Evolutionary conservation across 2,113 vertebrate species (phyloP), one percentile per base, ranked within the genome.

Genomic region (Trinectes maculatus): DNA sequence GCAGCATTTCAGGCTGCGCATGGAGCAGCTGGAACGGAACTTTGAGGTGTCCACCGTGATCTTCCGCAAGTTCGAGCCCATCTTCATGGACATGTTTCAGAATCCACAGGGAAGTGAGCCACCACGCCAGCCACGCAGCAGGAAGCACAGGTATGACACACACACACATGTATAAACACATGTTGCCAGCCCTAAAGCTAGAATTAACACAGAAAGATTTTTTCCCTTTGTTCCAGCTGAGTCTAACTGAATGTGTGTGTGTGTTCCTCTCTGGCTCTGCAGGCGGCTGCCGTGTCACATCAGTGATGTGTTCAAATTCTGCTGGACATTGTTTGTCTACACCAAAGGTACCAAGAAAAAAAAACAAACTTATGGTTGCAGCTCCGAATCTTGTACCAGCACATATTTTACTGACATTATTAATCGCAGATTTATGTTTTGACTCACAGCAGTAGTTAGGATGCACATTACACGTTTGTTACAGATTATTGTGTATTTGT

Each of bases 311-410:
- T 98, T 99, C 91, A 98, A 95, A 84, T 99, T 99, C 90, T 98
- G 96, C 87, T 99, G 98, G 98, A 99, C 97, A 1, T 92, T 99
- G 22, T 99, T 99, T 80, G 96, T 99, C 74, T 96, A 98, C 77
- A 96, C 97, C 0, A 99, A 99, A 91, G 98, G 98, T 99, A 93
- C 83, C 10, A 3, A 31, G 12, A 43, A 1, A 40, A 16, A 31
- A 34, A 52, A 3, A 1, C 25, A 46, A 24, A 18, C 6, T 19
- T 3, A 3, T 19, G n/a, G n/a, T n/a, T n/a, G n/a, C n/a, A n/a
- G n/a, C n/a, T n/a, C n/a, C n/a, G n/a, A n/a, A n/a, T n/a, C n/a
- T n/a, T n/a, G n/a, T n/a, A n/a, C n/a, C n/a, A n/a, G n/a, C n/a
- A n/a, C n/a, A n/a, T n/a, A n/a, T n/a, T n/a, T n/a, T n/a, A n/a